Base-by-base conservation (phyloP, 1,140 invertebrate species). In the Agrypnia vestita region DNA sequence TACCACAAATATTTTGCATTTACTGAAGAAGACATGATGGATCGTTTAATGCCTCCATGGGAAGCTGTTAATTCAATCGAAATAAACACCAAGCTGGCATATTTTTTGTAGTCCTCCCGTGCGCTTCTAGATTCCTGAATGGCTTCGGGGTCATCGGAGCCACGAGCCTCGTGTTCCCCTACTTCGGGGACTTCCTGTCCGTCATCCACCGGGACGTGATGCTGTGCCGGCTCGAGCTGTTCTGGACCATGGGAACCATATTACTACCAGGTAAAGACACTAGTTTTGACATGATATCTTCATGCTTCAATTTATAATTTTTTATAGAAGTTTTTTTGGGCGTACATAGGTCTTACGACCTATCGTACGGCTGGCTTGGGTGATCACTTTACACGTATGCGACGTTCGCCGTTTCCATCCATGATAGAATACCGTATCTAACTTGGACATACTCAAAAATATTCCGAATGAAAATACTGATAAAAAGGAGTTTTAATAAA, bases 111-210 rank as follows among this genome's bases (percentile, higher is more conserved):
- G 85, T 86, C 55, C 78, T 90, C 3, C 85, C 3, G 13, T 53
- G 46, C 80, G 86, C 69, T 88, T 91, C 43, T 84, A 90, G 93
- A 84, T 93, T 94, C 82, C 90, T 94, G 85, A 93, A 92, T 83
- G 93, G 94, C 10, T 90, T 89, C 79, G 91, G 91, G 12, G 91
- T 91, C 73, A 91, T 90, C 82, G 91, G 91, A 0, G 91, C 90
- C 46, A 91, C 90, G 8, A 90, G 90, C 15, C 85, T 91, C 0
- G 85, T 92, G n/a, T 92, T 92, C 83, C 90, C 91, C 0, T 92
- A 92, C 84, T 88, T 92, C 71, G 91, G 91, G 46, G 91, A 92
- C 84, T 92, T 92, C 84, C 87, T 91, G 25, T 90, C 91, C 0
- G 84, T 89, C 7, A 86, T 90, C 81, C 87, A 91, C 76, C 85